Conservation (phyloP, 1,140 invertebrate genomes). For the Streblospio benedicti region DNA sequence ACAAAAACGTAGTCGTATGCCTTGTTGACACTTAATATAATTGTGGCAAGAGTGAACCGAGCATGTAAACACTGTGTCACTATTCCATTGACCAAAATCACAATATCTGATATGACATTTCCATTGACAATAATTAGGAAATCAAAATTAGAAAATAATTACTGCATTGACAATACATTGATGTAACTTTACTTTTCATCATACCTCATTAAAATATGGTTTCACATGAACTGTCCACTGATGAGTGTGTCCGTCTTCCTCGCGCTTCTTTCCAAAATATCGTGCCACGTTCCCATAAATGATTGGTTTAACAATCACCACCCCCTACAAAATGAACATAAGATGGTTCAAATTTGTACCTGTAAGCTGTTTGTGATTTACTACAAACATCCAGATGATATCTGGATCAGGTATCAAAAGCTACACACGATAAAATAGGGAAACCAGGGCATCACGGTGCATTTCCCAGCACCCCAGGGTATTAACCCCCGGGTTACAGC, state of each 20-base stretch:
- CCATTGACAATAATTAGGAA: not conserved
- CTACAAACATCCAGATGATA: too few relatives aligned
- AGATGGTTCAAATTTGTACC: too few relatives aligned
- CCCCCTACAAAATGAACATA: slow-evolving; percentile 54
- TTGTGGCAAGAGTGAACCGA: too few relatives aligned
- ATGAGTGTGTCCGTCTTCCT: slow-evolving; percentile 97
- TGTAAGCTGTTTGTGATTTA: too few relatives aligned
- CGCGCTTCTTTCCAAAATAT: slow-evolving; percentile 94
- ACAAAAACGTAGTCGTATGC: too few relatives aligned
- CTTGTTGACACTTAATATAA: too few relatives aligned
- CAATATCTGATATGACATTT: not conserved
- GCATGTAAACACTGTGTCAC: not conserved
- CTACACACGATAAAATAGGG: too few relatives aligned
- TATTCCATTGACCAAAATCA: not conserved
- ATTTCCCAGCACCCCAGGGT: too few relatives aligned
- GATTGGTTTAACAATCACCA: slow-evolving; percentile 88
- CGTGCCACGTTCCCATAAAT: slow-evolving; percentile 92
- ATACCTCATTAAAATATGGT: slow-evolving; percentile 65
- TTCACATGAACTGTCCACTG: slow-evolving; percentile 98
- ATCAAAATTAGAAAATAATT: not conserved
- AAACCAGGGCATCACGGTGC: too few relatives aligned
- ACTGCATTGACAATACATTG: not conserved
- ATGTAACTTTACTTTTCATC: slow-evolving; percentile 9
- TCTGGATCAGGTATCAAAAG: too few relatives aligned
- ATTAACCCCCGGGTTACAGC: too few relatives aligned